phyloP scores from a whole-genome alignment of 2,888 invertebrate species.

The Melieria picta region DNA sequence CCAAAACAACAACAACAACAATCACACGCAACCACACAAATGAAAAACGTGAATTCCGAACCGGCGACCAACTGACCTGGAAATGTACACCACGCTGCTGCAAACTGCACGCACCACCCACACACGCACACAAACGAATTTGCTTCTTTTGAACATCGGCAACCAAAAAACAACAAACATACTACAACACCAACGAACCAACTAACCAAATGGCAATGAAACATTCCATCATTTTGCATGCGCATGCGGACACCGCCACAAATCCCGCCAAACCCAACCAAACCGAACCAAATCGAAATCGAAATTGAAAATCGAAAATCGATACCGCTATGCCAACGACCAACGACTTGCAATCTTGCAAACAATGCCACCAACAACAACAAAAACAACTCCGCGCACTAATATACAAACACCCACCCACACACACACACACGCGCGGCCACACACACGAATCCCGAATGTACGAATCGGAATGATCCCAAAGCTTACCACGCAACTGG shows the following conservation, averaged over 20 bases:
- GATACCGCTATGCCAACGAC: conserved; percentile 14
- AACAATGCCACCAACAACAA: conserved; percentile 27
- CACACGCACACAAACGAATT: conserved; percentile 3
- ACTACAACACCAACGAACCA: conserved; percentile 27
- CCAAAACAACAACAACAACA: conserved; percentile 14
- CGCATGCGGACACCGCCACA: conserved; percentile 32
- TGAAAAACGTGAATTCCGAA: conserved; percentile 38
- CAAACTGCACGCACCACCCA: neutral
- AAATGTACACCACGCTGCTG: conserved; percentile 20
- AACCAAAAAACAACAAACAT: conserved; percentile 7
- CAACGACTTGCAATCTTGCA: conserved; percentile 30
- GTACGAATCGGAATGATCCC: conserved; percentile 27
- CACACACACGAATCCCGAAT: neutral
- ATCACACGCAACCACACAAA: conserved; percentile 36
- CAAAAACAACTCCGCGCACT: neutral
- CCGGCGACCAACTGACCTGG: conserved; percentile 33
- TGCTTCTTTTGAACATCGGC: conserved; percentile 2
- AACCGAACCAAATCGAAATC: conserved; percentile 23
- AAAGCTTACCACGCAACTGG: conserved; percentile 64
- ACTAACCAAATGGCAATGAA: conserved; percentile 32
- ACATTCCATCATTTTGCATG: conserved; percentile 40
- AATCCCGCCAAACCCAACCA: neutral
- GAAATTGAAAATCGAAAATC: conserved; percentile 4
- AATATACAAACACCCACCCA: neutral
- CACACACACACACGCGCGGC: conserved; percentile 3